phyloP scores from a whole-genome alignment of 2,797 vertebrate species.

The Phalloptychus januarius region DNA sequence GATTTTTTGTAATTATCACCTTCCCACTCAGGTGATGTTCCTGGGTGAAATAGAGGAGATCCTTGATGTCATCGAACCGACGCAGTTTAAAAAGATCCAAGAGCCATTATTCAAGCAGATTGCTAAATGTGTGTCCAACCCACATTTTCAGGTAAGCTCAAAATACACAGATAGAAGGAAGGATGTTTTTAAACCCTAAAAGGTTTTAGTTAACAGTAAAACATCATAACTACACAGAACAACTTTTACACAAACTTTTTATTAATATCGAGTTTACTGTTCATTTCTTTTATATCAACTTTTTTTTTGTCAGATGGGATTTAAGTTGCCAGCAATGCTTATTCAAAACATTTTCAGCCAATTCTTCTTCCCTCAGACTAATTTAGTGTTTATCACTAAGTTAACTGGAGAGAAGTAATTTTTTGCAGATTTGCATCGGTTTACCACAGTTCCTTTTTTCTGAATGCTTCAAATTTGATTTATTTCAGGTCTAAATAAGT shows the following conservation, averaged over 20 bases:
- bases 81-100: slow-evolving; percentile 98
- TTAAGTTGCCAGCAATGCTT: not conserved
- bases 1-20: not conserved
- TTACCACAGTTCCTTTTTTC: not conserved
- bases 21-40: slow-evolving; percentile 90
- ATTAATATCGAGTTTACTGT: not conserved
- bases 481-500: not conserved
- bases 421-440: not conserved
- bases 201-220: not conserved
- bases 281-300: not conserved
- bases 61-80: slow-evolving; percentile 96
- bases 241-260: not conserved
- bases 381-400: not conserved
- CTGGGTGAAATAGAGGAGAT: slow-evolving; percentile 98
- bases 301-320: not conserved
- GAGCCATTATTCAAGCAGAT: slow-evolving; percentile 98
- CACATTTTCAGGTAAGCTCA: slow-evolving; percentile 94
- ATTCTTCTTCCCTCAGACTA: not conserved
- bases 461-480: not conserved
- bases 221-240: not conserved
- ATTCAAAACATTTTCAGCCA: not conserved
- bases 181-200: not conserved
- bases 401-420: not conserved
- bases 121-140: slow-evolving; percentile 94
- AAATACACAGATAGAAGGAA: not conserved